A percentile compares a stretch with the other conserved stretches of the same genome.
Evolutionary conservation across 2,797 vertebrate species (phyloP).

Genomic region (Girardinus metallicus): DNA sequence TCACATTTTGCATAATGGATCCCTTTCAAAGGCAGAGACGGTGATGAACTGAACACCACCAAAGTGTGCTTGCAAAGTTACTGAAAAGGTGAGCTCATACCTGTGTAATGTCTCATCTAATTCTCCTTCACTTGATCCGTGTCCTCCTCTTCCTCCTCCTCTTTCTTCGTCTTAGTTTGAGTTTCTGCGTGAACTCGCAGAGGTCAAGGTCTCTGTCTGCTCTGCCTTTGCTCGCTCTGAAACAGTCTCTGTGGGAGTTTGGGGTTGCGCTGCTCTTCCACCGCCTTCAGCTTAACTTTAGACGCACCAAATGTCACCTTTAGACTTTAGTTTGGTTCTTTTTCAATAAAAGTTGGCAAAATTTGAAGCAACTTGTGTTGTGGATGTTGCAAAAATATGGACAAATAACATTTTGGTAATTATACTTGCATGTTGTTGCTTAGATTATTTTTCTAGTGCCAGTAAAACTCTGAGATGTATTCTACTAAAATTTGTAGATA

Average conservation of each 20-base stretch:
- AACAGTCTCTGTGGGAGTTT: slow-evolving; percentile 63
- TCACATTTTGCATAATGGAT: too few species aligned
- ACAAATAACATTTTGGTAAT: neutral
- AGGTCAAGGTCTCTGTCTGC: slow-evolving; percentile 47
- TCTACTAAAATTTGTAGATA: slow-evolving; percentile 24
- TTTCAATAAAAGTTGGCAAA: slow-evolving; percentile 13
- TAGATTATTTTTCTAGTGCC: neutral
- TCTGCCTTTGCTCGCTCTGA: slow-evolving; percentile 34
- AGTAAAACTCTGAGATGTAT: neutral
- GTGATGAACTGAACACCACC: neutral
- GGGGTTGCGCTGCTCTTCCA: slow-evolving; percentile 55
- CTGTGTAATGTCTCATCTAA: neutral
- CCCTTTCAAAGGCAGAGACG: neutral
- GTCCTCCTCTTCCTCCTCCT: neutral
- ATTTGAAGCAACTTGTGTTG: neutral
- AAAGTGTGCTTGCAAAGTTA: neutral
- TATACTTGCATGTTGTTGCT: neutral
- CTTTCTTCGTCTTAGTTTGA: neutral
- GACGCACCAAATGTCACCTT: slow-evolving; percentile 36
- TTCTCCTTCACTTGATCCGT: neutral
- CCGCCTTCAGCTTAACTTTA: slow-evolving; percentile 58
- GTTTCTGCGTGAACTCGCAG: slow-evolving; percentile 8
- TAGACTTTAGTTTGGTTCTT: slow-evolving; percentile 21
- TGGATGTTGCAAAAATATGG: neutral
- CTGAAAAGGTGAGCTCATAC: slow-evolving; percentile 6